phyloP scores from a whole-genome alignment of 2,113 vertebrate genomes.

The Marmota flaviventris region DNA sequence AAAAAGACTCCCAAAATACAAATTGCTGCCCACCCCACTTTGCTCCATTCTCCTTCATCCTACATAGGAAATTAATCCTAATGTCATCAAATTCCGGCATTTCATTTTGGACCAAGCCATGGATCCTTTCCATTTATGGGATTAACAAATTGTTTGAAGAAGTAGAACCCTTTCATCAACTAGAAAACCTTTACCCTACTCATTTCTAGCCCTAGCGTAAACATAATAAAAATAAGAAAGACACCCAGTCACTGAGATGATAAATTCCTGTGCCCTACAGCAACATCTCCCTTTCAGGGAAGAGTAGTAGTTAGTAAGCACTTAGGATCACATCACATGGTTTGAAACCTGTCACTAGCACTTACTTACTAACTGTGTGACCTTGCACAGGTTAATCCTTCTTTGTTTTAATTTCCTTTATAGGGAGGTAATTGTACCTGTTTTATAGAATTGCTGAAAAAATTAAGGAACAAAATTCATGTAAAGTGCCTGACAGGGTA shows the following conservation, averaged over 20 bases:
- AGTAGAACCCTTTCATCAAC: background rate
- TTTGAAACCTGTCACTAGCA: background rate
- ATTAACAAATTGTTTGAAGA: background rate
- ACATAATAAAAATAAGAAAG: background rate
- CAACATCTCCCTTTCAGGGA: background rate
- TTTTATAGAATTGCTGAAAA: slow-evolving; percentile 41
- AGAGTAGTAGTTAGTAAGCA: background rate
- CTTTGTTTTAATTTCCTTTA: slow-evolving; percentile 2
- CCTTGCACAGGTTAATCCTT: background rate
- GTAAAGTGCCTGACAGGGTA: background rate
- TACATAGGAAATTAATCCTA: background rate
- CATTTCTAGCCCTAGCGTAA: background rate
- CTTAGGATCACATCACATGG: background rate
- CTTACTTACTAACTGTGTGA: background rate
- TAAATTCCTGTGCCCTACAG: background rate
- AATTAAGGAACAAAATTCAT: slow-evolving; percentile 2
- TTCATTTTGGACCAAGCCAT: background rate
- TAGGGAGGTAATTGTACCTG: background rate
- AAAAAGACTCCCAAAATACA: background rate
- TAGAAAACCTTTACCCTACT: background rate
- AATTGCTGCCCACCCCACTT: background rate
- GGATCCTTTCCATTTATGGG: background rate
- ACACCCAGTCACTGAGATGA: background rate
- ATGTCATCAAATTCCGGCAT: background rate
- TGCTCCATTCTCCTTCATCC: background rate